Percentiles rank a stretch among this genome's conserved stretches.
Conservation (phyloP, 2,113 vertebrate genomes). For the Trinectes maculatus region DNA sequence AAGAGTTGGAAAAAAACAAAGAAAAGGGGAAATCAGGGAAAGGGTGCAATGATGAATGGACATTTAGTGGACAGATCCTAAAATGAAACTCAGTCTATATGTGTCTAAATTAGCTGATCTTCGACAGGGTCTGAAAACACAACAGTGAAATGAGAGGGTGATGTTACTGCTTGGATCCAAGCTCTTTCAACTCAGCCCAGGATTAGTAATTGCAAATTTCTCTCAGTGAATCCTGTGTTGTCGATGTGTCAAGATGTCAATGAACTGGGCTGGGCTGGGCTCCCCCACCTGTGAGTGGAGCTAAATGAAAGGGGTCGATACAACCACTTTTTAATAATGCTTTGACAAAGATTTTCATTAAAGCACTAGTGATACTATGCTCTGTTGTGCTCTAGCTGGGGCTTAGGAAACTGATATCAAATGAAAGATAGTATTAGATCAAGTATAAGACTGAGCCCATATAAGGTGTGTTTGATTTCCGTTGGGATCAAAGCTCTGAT, state of each 20-base stretch:
- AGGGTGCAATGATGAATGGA: not conserved
- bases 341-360: slow-evolving; percentile 58
- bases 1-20: not conserved
- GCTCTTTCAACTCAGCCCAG: slow-evolving; percentile 20
- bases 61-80: too few species aligned
- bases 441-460: slow-evolving; percentile 2
- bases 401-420: slow-evolving; percentile 42
- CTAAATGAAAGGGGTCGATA: slow-evolving; percentile 55
- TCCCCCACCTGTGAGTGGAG: slow-evolving; percentile 10
- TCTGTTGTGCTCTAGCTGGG: slow-evolving; percentile 7
- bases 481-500: slow-evolving; percentile 44
- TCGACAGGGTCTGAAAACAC: slow-evolving; percentile 23
- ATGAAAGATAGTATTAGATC: slow-evolving; percentile 21
- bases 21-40: too few species aligned
- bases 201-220: slow-evolving; percentile 39
- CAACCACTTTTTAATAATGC: slow-evolving; percentile 57
- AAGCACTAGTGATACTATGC: slow-evolving; percentile 39
- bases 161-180: slow-evolving; percentile 4
- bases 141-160: slow-evolving; percentile 36
- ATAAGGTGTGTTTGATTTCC: slow-evolving; percentile 64
- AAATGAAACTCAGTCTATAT: slow-evolving; percentile 37
- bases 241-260: slow-evolving; percentile 25
- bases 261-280: not conserved
- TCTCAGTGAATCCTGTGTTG: slow-evolving; percentile 26
- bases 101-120: slow-evolving; percentile 16